Evolutionary conservation across 2,888 invertebrate genomes (phyloP), one percentile per base, ranked within the genome.

Genomic region (Oxyteleia sp.): DNA sequence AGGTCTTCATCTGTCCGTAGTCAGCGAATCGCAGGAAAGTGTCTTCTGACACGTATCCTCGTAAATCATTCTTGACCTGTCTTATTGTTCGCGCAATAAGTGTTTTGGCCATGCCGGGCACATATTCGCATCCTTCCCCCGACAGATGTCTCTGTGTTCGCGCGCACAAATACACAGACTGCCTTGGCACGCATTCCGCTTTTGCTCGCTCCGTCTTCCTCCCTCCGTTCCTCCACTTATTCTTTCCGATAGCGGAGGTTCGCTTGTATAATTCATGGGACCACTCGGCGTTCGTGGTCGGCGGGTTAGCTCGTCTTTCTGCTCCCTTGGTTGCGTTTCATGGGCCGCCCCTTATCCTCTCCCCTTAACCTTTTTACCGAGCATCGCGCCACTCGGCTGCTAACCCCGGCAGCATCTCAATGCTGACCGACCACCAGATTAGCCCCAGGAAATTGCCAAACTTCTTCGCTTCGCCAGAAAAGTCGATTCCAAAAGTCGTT

Each of bases 391-490:
- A n/a, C n/a, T n/a, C n/a, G n/a, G n/a, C n/a, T n/a, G n/a, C n/a
- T n/a, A n/a, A n/a, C n/a, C n/a, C n/a, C n/a, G n/a, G n/a, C n/a
- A n/a, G n/a, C n/a, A n/a, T 92, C 92, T 91, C 92, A 92, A 93
- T 93, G 92, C 93, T 92, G 92, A 93, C 92, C 91, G 90, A 90
- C 92, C 92, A 87, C 89, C 90, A 92, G 93, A 93, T 93, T 93
- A 93, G 93, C 91, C 89, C 88, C 91, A 91, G 93, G 92, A 93
- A 93, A 93, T 93, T 93, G 93, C 92, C 92, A 93, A 93, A 93
- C 92, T 93, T 93, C 92, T 90, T 90, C 89, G 85, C 87, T 87
- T 85, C 85, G 87, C 88, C 86, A 86, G 88, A 88, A 92, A 92
- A 92, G 92, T 92, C 92, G 90, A 92, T 91, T 89, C 87, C 85